Conservation (phyloP, 2,797 vertebrate genomes). For the Parotocinclus haroldoi region DNA sequence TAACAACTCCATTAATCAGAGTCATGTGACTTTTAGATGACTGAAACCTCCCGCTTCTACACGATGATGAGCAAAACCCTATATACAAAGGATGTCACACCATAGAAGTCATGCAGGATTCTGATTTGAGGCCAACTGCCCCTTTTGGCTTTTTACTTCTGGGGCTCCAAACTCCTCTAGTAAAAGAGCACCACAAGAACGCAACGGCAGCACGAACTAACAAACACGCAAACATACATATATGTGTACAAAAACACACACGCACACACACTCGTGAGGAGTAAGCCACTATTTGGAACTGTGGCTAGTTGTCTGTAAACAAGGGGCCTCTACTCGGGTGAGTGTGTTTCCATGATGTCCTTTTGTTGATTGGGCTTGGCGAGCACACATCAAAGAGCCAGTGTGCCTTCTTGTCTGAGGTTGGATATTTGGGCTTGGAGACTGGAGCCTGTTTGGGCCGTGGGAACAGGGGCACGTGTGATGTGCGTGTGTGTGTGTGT, state of each 20-base stretch:
- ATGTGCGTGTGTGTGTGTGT: slow-evolving; percentile 8
- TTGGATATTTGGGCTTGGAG: slow-evolving; percentile 39
- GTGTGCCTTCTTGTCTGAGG: slow-evolving; percentile 38
- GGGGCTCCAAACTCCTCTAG: slow-evolving; percentile 38
- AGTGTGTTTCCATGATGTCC: slow-evolving; percentile 41
- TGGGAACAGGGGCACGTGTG: slow-evolving; percentile 26
- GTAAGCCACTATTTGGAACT: slow-evolving; percentile 17
- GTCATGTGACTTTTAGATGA: slow-evolving; percentile 15
- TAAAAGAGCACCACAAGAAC: slow-evolving; percentile 45
- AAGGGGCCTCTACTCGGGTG: slow-evolving; percentile 24
- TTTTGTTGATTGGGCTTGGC: slow-evolving; percentile 37
- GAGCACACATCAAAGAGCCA: slow-evolving; percentile 43
- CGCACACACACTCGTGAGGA: slow-evolving; percentile 3
- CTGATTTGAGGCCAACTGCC: slow-evolving; percentile 24
- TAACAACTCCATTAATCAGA: slow-evolving; percentile 6
- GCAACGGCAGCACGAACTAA: slow-evolving; percentile 29
- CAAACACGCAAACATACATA: slow-evolving; percentile 4
- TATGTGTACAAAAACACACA: slow-evolving; percentile 4
- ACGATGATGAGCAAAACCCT: slow-evolving; percentile 2
- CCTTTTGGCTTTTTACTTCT: slow-evolving; percentile 27
- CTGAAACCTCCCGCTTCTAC: slow-evolving; percentile 10
- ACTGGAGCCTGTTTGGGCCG: slow-evolving; percentile 28
- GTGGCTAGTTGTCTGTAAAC: slow-evolving; percentile 39
- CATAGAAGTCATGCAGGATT: slow-evolving; percentile 37
- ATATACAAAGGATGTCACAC: slow-evolving; percentile 30